Evolutionary conservation across 2,113 vertebrate species (phyloP), one percentile per base, ranked within the genome.

Genomic region (Plotosus lineatus): DNA sequence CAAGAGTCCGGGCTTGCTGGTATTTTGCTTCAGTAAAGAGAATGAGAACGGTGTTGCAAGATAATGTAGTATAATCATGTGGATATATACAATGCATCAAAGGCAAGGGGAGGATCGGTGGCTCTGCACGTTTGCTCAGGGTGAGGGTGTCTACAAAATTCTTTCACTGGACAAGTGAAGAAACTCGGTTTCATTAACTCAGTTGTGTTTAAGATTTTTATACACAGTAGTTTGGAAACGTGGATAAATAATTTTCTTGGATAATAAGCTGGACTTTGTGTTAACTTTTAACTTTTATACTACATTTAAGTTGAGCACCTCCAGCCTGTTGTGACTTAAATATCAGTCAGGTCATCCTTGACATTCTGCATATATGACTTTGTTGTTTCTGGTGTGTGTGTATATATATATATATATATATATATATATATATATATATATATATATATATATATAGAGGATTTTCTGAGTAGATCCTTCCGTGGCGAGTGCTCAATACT

Each of bases 321-420:
- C 36, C 4, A 10, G 1, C n/a, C 23, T 44, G 3, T 66, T 40
- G 4, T 66, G 63, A 21, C 40, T 68, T 42, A 40, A 3, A 23
- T 12, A 75, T 55, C 14, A 10, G 38, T 58, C 12, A 75, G 26
- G 26, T 58, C 36, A 56, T 26, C 36, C 11, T 1, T 58, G 38
- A 42, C 15, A 56, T 42, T 58, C 12, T 15, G 50, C 12, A 38
- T 56, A 72, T 50, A 26, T 55, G 23, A 36, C n/a, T 76, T 28
- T 75, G 33, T 75, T 75, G 33, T 42, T 33, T 42, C 51, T 55
- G n/a, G n/a, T n/a, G n/a, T n/a, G n/a, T n/a, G n/a, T n/a, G n/a
- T n/a, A n/a, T n/a, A n/a, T n/a, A n/a, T n/a, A n/a, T n/a, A n/a
- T n/a, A n/a, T n/a, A n/a, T n/a, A n/a, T n/a, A n/a, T n/a, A n/a